Percentiles rank a stretch among this genome's conserved stretches.
These are phyloP conservation scores for Drosophila nigrodunni DNA, from an alignment of 1,140 invertebrate species.

Conservation along the genomic window DNA sequence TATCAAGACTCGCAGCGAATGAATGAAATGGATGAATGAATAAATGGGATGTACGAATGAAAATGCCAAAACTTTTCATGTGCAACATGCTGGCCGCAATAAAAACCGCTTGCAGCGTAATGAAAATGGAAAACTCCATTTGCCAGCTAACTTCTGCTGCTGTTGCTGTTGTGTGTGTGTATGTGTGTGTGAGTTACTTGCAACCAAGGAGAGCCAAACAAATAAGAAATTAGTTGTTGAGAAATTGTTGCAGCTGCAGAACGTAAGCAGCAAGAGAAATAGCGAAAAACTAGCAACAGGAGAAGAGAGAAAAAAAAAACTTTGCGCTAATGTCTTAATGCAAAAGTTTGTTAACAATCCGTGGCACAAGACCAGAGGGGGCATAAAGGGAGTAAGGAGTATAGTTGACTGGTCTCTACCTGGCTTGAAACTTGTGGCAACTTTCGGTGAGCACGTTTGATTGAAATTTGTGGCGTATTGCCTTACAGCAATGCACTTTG, in stretches of 20 bases:
- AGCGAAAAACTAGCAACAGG: constrained; percentile 63
- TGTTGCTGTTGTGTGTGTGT: neutral
- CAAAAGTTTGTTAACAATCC: constrained; percentile 76
- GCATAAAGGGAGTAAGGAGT: neutral
- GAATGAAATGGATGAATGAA: constrained; percentile 31
- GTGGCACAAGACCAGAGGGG: constrained; percentile 10
- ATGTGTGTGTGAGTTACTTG: constrained; percentile 22
- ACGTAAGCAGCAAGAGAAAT: constrained; percentile 30
- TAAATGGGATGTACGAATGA: constrained; percentile 64
- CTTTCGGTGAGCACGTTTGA: constrained; percentile 79
- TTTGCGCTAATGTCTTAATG: constrained; percentile 82
- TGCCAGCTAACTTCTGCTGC: constrained; percentile 28
- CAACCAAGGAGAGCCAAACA: constrained; percentile 69
- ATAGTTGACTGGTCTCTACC: constrained; percentile 23
- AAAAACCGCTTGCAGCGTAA: constrained; percentile 56
- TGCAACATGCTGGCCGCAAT: constrained; percentile 66
- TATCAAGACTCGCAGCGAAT: constrained; percentile 67
- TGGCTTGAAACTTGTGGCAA: constrained; percentile 69
- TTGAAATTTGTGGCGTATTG: constrained; percentile 81
- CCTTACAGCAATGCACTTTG: constrained; percentile 54
- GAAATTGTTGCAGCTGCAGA: constrained; percentile 77
- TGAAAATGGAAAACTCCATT: constrained; percentile 78
- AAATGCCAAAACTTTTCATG: constrained; percentile 76
- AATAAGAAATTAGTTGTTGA: constrained; percentile 80
- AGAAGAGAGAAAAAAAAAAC: constrained; percentile 47